These are phyloP conservation scores for Antechinus stuartii DNA, from an alignment of 2,113 vertebrate genomes.

Conservation along the genomic window DNA sequence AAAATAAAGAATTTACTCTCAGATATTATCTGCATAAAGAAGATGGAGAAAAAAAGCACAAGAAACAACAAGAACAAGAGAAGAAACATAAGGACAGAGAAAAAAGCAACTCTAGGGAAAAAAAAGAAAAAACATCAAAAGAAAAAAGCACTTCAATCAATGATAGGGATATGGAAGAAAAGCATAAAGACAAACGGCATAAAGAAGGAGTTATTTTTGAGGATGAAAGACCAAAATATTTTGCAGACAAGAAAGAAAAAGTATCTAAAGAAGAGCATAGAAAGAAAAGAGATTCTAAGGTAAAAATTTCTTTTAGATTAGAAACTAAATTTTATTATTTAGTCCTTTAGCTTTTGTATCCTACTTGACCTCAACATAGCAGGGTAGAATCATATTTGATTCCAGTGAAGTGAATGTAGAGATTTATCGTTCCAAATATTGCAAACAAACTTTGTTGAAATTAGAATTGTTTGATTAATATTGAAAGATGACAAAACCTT, in stretches of 20 bases:
- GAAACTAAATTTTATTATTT: background rate
- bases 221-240: conserved; percentile 68
- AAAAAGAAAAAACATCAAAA: conserved; percentile 71
- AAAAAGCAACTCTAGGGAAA: conserved; percentile 74
- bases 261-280: conserved; percentile 61
- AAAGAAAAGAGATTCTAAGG: conserved; percentile 76
- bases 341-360: background rate
- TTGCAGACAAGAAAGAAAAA: conserved; percentile 71
- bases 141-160: conserved; percentile 54
- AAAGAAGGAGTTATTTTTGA: conserved; percentile 70
- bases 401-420: background rate
- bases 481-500: background rate
- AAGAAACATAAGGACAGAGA: conserved; percentile 77
- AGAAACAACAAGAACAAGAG: conserved; percentile 69
- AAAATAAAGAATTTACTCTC: conserved; percentile 69
- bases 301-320: conserved; percentile 64
- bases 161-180: conserved; percentile 72
- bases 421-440: background rate
- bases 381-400: fast-evolving
- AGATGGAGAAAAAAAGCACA: conserved; percentile 70
- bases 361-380: fast-evolving
- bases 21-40: conserved; percentile 69
- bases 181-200: conserved; percentile 68
- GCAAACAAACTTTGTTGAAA: fast-evolving
- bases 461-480: fast-evolving